phyloP scores from a whole-genome alignment of 2,797 vertebrate genomes.

The Crocidura indochinensis region DNA sequence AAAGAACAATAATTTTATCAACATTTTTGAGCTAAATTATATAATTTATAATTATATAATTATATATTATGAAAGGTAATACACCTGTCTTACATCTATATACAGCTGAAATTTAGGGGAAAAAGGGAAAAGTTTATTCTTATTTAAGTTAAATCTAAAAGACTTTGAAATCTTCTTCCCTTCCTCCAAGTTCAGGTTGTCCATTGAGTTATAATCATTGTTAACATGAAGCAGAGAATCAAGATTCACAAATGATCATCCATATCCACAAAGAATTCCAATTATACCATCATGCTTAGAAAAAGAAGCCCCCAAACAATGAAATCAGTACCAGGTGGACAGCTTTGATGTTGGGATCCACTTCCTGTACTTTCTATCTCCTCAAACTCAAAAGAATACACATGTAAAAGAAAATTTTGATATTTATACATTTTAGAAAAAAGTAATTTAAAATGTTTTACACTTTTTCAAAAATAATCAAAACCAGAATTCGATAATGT shows the following conservation, averaged over 20 bases:
- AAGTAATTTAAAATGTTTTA: conserved; percentile 30
- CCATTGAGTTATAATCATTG: conserved; percentile 88
- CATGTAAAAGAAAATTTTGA: not conserved
- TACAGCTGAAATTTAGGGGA: conserved; percentile 61
- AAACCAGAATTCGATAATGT: conserved; percentile 57
- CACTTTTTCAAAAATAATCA: conserved; percentile 64
- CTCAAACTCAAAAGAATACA: conserved; percentile 76
- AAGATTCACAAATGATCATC: conserved; percentile 87
- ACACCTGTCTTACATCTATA: conserved; percentile 66
- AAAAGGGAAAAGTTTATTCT: not conserved
- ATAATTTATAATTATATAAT: too few species aligned
- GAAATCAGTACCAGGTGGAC: conserved; percentile 84
- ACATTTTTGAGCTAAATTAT: conserved; percentile 74
- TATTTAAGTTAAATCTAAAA: conserved; percentile 68
- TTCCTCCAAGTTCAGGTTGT: conserved; percentile 91
- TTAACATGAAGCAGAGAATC: conserved; percentile 88
- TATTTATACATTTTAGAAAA: conserved; percentile 42
- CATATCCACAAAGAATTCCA: conserved; percentile 88
- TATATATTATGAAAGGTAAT: conserved; percentile 34
- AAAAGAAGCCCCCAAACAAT: conserved; percentile 82
- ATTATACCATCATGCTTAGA: conserved; percentile 89
- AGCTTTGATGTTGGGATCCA: conserved; percentile 84
- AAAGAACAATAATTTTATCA: conserved; percentile 52
- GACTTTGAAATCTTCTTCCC: conserved; percentile 87
- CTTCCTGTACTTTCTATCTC: conserved; percentile 91